Evolutionary conservation across 2,797 vertebrate genomes (phyloP), one percentile per base, ranked within the genome.

Genomic region (Notoglanidium macrostoma): DNA sequence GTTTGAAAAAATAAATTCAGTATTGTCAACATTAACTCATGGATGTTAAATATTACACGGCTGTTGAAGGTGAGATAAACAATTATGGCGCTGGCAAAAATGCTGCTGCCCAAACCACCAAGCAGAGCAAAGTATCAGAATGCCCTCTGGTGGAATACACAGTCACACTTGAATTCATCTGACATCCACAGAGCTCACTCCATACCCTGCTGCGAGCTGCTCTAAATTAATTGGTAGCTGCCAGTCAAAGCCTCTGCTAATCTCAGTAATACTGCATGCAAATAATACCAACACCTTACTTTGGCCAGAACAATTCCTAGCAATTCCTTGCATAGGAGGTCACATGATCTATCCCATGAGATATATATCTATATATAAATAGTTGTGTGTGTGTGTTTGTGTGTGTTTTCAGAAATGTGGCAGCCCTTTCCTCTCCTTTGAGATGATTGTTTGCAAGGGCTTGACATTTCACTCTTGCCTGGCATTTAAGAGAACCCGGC

Each of bases 391-490:
- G 54, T 23, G 76, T 19, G 65, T 73, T 12, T 73, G 32, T 63
- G 19, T 83, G 46, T 87, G 19, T 61, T 65, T 83, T 55, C 57
- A 40, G 15, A 61, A 83, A 65, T 32, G 17, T 68, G 26, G 17
- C 49, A 72, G 19, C 32, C 40, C 3, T 67, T 81, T 74, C 23
- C 57, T 73, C 17, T 74, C 83, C 49, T 74, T 67, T 81, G 77
- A 76, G 57, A 44, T 29, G 81, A 67, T 40, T 82, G 77, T 82
- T 65, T 63, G 87, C 77, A 85, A 79, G 67, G 55, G 68, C 77
- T 73, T 88, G 87, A 85, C 87, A 88, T 88, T 88, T 88, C 51
- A 54, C 57, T 55, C 77, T 21, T 63, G 46, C 77, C 59, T 88
- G 83, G 78, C 87, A 85, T 88, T 88, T 85, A 40, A 73, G 55